Base-by-base conservation (phyloP, 2,113 vertebrate species). In the Gavia stellata region DNA sequence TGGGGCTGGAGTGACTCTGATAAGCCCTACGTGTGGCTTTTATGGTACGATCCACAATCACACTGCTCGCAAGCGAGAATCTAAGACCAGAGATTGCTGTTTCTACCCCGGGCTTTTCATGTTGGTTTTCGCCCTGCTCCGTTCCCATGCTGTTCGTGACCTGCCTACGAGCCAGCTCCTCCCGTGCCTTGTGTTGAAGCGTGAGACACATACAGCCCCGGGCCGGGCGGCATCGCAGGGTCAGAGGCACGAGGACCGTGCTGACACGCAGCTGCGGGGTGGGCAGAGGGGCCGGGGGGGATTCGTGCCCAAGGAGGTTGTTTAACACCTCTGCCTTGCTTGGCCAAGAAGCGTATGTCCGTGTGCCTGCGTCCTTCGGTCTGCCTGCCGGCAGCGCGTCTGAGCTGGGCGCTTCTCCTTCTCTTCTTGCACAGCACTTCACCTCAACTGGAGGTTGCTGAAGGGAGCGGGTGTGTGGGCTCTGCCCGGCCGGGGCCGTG, bases 161-260 rank as follows among this genome's bases (percentile, higher is more conserved):
- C 67, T 78, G 62, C 47, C n/a, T 34, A 4, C 12, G 11, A 45
- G 38, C 36, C 58, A 42, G 25, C 42, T 47, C 31, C 34, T 50
- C 10, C 47, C 10, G 52, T 12, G 70, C 80, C 47, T 5, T 5
- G 5, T 21, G 38, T 21, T 44, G 12, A 7, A 9, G 42, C 4
- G 17, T 14, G 62, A 17, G 62, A 34, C 33, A 6, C 15, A 15
- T 14, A 2, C 31, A 26, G n/a, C 38, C 58, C 63, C 5, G 9
- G 34, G 47, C 68, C 1, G 5, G 45, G 29, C 47, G 24, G n/a
- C 33, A 0, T 4, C 16, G 3, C 2, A n/a, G 63, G 50, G 14
- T 44, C 6, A 10, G 53, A 19, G 44, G 50, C 21, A 14, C 5
- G 8, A n/a, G 73, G 33, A 28, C 40, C 0, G 7, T 26, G 28